Evolutionary conservation across 2,113 vertebrate species (phyloP), one percentile per base, ranked within the genome.

Genomic region (Cisticola juncidis): DNA sequence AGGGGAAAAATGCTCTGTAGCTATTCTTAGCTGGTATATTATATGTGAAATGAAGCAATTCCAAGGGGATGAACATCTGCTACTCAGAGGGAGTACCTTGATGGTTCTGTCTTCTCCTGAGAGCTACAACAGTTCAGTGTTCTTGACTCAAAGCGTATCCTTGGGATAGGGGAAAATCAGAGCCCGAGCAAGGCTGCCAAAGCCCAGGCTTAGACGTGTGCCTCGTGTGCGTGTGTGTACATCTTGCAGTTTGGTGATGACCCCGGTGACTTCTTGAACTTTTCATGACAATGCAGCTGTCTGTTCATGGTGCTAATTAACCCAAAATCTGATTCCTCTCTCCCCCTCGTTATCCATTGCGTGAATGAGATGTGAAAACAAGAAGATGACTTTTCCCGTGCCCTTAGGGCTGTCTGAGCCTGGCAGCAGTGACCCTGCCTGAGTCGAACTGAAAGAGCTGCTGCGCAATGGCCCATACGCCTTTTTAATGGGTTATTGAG

Each of bases 311-410:
- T 92, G 94, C 94, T 97, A 97, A 97, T 97, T 96, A 97, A 95
- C 94, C 87, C 93, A 44, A 94, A 97, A 95, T 69, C 93, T 80
- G 90, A 92, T 95, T 91, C 81, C 79, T 88, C 65, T 84, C 95
- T 70, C 94, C 77, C 58, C 85, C 82, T 92, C 84, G 60, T 94
- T 96, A 94, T 90, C 91, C 92, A 86, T 82, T 65, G 57, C 68
- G 31, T 90, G 95, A 92, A 97, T 68, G 82, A 95, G 94, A 94
- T 97, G 97, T 95, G 97, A 97, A 97, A 97, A 96, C 95, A 96
- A 97, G 88, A 61, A 6, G 69, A 90, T 1, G 88, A 92, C 86
- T 97, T 97, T 97, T 97, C 96, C 96, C 95, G 96, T 97, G 97
- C 95, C 96, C 97, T 94, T 74, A 84, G 78, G 92, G 70, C 72